Percentiles rank a stretch among this genome's conserved stretches.
Conservation (phyloP, 2,888 invertebrate genomes). For the Orthosia gracilis region DNA sequence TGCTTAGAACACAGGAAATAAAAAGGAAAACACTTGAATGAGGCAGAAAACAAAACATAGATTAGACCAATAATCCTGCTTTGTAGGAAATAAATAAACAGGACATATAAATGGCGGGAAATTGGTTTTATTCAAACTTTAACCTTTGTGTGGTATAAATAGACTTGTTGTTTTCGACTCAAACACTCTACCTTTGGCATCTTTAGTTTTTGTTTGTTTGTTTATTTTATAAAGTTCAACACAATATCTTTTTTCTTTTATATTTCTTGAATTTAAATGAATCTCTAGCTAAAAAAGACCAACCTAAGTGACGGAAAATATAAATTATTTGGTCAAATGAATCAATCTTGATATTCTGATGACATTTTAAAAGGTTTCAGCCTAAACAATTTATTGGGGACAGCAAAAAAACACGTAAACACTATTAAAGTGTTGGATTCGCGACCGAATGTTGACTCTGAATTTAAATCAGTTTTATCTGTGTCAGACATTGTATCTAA, state of each 20-base stretch:
- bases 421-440: constrained; percentile 26
- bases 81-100: constrained; percentile 19
- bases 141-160: constrained; percentile 46
- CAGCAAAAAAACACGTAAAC: constrained; percentile 38
- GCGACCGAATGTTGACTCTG: constrained; percentile 54
- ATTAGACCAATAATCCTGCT: neutral
- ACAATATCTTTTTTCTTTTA: neutral
- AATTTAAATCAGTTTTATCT: constrained; percentile 69
- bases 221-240: constrained; percentile 28
- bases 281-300: neutral
- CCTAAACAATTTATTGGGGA: constrained; percentile 11
- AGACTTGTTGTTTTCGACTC: constrained; percentile 37
- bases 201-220: constrained; percentile 45
- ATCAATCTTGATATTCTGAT: constrained; percentile 14
- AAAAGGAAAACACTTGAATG: constrained; percentile 5
- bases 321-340: neutral
- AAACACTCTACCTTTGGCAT: constrained; percentile 45
- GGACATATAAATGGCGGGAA: constrained; percentile 28
- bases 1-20: constrained; percentile 33
- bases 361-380: constrained; percentile 30
- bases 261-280: constrained; percentile 4
- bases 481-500: constrained; percentile 68
- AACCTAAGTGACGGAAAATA: neutral
- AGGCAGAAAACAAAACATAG: no score
- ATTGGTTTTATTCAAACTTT: constrained; percentile 19